A percentile compares a stretch with the other conserved stretches of the same genome.
These are phyloP conservation scores for Beaufortia kweichowensis DNA, from an alignment of 2,113 vertebrate genomes.

Conservation along the genomic window DNA sequence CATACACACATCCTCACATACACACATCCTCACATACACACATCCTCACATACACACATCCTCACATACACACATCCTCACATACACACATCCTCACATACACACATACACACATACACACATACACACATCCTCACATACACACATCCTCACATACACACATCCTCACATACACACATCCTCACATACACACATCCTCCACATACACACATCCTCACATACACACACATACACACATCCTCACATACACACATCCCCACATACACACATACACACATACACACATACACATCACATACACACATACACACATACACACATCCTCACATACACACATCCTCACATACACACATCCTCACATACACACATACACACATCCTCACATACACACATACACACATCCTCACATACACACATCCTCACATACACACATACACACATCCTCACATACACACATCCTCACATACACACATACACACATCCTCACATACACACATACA, in stretches of 20 bases:
- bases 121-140: constrained; percentile 60
- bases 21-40: background rate
- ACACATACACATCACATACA: too few relatives aligned
- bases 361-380: too few relatives aligned
- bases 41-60: too few relatives aligned
- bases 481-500: background rate
- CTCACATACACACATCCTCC: constrained; percentile 44
- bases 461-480: background rate
- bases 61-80: constrained; percentile 44
- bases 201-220: background rate
- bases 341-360: background rate
- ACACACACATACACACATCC: too few relatives aligned
- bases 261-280: constrained; percentile 16
- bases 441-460: constrained; percentile 48
- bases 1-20: constrained; percentile 14
- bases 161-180: constrained; percentile 40
- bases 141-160: constrained; percentile 15
- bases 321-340: constrained; percentile 48
- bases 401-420: background rate
- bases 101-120: too few relatives aligned
- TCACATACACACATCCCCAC: constrained; percentile 64
- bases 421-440: constrained; percentile 42
- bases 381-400: constrained; percentile 55
- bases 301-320: too few relatives aligned
- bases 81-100: too few relatives aligned